Conservation (phyloP, 2,797 vertebrate genomes). For the Myotis vivesi region DNA sequence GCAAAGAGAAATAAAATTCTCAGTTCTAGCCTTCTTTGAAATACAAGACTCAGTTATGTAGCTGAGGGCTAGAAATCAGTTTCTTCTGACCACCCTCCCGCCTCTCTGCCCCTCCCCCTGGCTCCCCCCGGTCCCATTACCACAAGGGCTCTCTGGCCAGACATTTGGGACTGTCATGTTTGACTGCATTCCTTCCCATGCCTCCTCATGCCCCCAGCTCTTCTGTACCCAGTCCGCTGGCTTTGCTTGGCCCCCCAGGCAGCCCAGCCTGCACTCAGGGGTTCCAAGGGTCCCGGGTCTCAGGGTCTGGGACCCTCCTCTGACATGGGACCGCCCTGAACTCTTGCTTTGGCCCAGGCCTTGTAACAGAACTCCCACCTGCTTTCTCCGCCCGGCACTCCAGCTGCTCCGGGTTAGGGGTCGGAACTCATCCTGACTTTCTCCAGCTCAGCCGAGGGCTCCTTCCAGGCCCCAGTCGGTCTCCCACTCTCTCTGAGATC, state of each 20-base stretch:
- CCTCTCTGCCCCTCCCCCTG: too few species aligned
- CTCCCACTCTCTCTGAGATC: background rate
- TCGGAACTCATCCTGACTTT: background rate
- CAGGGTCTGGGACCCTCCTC: background rate
- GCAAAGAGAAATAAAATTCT: background rate
- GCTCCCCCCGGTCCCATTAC: rapidly evolving
- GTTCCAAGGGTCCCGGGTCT: too few species aligned
- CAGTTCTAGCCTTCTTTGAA: background rate
- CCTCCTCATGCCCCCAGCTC: background rate
- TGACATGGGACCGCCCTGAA: background rate
- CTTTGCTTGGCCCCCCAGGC: background rate
- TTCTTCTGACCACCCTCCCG: background rate
- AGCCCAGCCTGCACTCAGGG: background rate
- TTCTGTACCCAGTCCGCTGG: background rate
- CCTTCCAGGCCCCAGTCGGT: background rate
- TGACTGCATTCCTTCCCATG: background rate
- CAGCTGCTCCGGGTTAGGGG: background rate
- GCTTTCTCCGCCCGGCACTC: background rate
- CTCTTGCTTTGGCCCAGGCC: too few species aligned
- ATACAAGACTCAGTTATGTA: background rate
- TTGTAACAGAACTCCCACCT: background rate
- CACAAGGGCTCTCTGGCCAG: background rate
- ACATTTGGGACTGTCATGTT: background rate
- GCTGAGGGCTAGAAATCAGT: background rate
- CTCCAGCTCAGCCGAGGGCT: background rate